Conservation (phyloP, 1,140 invertebrate species). For the Ganaspis sp. region DNA sequence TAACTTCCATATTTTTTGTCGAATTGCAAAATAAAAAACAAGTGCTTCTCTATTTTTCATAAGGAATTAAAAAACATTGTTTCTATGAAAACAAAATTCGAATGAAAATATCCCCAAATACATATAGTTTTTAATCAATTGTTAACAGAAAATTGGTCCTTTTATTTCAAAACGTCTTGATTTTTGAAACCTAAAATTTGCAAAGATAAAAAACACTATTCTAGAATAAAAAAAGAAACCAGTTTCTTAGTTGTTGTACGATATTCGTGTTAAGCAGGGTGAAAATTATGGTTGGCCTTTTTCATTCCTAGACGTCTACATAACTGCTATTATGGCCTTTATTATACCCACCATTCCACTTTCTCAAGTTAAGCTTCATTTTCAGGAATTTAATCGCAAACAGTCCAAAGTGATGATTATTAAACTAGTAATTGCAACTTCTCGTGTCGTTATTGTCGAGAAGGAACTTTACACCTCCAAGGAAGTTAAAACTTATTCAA, state of each 20-base stretch:
- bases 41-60: too few relatives aligned
- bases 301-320: constrained; percentile 23
- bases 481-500: not conserved
- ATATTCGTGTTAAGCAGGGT: constrained; percentile 3
- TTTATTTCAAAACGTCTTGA: too few relatives aligned
- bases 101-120: too few relatives aligned
- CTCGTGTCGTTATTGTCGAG: not conserved
- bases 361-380: constrained; percentile 22
- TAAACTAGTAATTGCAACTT: constrained; percentile 20
- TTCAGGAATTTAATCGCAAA: constrained; percentile 27
- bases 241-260: not conserved
- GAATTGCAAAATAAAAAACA: too few relatives aligned
- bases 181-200: too few relatives aligned
- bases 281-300: constrained; percentile 20
- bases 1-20: too few relatives aligned
- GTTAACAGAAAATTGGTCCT: too few relatives aligned
- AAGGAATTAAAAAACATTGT: too few relatives aligned
- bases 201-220: too few relatives aligned
- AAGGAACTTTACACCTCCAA: not conserved
- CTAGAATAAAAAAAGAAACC: too few relatives aligned
- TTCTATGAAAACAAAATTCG: too few relatives aligned
- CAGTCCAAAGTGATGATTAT: constrained; percentile 25
- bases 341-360: constrained; percentile 10
- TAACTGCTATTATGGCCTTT: constrained; percentile 18
- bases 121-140: too few relatives aligned